Conservation (phyloP, 2,797 vertebrate species). For the Masticophis lateralis region DNA sequence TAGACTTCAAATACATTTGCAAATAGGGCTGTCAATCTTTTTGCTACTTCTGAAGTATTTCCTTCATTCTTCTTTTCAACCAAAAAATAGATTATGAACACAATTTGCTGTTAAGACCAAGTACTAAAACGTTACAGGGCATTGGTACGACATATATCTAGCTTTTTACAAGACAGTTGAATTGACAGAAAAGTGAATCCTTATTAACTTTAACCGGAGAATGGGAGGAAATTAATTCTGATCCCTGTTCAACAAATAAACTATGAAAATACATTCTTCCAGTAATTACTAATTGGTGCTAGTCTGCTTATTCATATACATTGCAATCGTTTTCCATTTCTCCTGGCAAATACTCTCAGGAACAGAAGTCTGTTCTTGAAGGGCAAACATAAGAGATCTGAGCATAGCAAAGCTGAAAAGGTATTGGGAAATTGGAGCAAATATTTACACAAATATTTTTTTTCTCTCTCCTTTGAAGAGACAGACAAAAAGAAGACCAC, state of each 20-base stretch:
- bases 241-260: not conserved
- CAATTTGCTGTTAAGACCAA: not conserved
- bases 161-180: not conserved
- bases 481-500: not conserved
- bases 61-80: not conserved
- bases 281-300: not conserved
- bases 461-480: not conserved
- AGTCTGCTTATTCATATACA: conserved; percentile 10
- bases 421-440: conserved; percentile 4
- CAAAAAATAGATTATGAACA: not conserved
- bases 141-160: not conserved
- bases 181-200: not conserved
- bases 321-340: not conserved
- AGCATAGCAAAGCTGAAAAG: not conserved
- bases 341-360: not conserved
- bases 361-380: conserved; percentile 2
- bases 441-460: not conserved
- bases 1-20: not conserved
- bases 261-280: not conserved
- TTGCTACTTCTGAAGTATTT: not conserved
- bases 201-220: not conserved
- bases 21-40: not conserved
- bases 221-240: not conserved
- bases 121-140: not conserved
- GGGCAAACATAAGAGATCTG: conserved; percentile 4